Conservation (phyloP, 2,797 vertebrate genomes). For the Enteromius argenteus region DNA sequence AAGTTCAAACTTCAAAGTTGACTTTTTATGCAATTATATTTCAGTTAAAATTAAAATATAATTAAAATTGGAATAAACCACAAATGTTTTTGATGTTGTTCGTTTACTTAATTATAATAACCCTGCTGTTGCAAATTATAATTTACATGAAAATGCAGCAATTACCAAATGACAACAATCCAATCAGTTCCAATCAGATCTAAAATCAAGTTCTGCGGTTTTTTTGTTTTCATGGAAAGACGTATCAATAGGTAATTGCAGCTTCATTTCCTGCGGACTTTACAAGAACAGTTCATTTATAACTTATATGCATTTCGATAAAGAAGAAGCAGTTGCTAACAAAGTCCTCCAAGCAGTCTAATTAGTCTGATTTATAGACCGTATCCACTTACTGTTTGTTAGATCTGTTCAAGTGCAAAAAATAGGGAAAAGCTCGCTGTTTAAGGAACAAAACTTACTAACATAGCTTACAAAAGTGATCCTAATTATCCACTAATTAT, state of each 20-base stretch:
- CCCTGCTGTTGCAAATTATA: not conserved
- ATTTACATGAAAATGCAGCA: not conserved
- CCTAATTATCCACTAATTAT: not conserved
- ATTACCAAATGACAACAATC: not conserved
- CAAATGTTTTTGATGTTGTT: not conserved
- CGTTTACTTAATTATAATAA: not conserved
- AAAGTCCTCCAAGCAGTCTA: not conserved
- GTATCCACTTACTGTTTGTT: not conserved
- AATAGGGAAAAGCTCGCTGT: not conserved
- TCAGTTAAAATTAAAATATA: not conserved
- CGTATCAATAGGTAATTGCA: too few relatives aligned
- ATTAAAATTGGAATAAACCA: not conserved
- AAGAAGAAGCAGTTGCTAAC: slow-evolving; percentile 7
- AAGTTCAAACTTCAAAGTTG: too few relatives aligned
- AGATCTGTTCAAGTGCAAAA: slow-evolving; percentile 5
- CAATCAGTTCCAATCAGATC: not conserved
- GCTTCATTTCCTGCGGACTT: not conserved
- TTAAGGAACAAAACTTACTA: not conserved
- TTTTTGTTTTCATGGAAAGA: not conserved
- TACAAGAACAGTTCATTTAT: not conserved
- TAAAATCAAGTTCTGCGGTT: not conserved
- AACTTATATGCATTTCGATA: not conserved
- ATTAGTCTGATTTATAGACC: slow-evolving; percentile 6
- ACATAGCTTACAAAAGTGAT: slow-evolving; percentile 4
- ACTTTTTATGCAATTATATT: not conserved